Percentiles rank a stretch among this genome's conserved stretches.
phyloP scores from a whole-genome alignment of 2,797 vertebrate species.

The Microcaecilia unicolor region DNA sequence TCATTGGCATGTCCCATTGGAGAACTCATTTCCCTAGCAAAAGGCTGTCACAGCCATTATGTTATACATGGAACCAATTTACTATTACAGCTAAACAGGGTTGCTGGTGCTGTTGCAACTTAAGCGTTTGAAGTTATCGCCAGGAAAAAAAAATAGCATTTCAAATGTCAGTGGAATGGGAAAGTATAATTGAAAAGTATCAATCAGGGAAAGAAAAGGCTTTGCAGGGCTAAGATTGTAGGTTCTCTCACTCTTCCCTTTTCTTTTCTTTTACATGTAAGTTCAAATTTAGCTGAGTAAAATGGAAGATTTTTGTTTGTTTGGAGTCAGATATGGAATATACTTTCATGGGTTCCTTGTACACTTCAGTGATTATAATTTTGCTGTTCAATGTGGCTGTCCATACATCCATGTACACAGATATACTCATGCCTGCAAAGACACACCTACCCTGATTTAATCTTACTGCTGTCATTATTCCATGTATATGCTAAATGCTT shows the following conservation, averaged over 20 bases:
- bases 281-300: constrained; percentile 15
- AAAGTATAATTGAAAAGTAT: constrained; percentile 99
- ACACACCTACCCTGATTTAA: too few species aligned
- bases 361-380: constrained; percentile 6
- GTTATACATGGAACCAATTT: constrained; percentile 99
- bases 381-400: constrained; percentile 1
- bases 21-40: constrained; percentile 99
- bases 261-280: not conserved
- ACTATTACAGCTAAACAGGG: constrained; percentile 94
- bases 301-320: constrained; percentile 17
- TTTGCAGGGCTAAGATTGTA: constrained; percentile 40
- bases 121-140: constrained; percentile 96
- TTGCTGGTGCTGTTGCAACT: constrained; percentile 82
- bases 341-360: constrained; percentile 13
- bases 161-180: constrained; percentile 88
- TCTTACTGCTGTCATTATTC: too few species aligned
- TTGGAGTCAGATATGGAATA: constrained; percentile 7
- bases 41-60: constrained; percentile 97
- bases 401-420: too few species aligned
- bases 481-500: too few species aligned
- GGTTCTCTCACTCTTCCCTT: constrained; percentile 3
- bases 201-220: constrained; percentile 92
- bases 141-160: constrained; percentile 78
- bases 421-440: too few species aligned
- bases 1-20: constrained; percentile 92